phyloP scores from a whole-genome alignment of 2,113 vertebrate species.

The Grammomys surdaster region DNA sequence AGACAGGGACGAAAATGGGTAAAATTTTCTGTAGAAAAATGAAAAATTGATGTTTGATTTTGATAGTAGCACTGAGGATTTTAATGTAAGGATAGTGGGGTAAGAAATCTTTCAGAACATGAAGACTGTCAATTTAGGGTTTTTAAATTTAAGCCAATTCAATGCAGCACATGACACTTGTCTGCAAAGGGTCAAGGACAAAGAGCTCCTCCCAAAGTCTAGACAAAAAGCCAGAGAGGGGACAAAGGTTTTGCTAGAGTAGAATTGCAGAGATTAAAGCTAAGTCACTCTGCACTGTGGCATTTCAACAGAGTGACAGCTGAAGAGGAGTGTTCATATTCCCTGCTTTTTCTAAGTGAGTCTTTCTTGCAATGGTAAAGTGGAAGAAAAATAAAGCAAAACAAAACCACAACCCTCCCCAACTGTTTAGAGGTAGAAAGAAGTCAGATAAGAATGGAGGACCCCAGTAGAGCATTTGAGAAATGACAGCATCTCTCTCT shows the following conservation, averaged over 20 bases:
- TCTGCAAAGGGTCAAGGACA: neutral
- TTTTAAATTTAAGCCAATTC: neutral
- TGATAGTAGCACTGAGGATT: neutral
- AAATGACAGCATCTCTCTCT: conserved; percentile 86
- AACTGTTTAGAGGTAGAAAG: conserved; percentile 72
- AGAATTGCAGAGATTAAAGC: conserved; percentile 2
- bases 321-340: neutral
- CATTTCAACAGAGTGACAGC: conserved; percentile 37
- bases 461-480: conserved; percentile 82
- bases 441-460: conserved; percentile 71
- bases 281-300: neutral
- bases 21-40: conserved; percentile 36
- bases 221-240: neutral
- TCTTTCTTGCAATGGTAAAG: conserved; percentile 1
- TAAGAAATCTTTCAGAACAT: conserved; percentile 16
- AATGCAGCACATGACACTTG: neutral
- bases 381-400: neutral
- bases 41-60: conserved; percentile 41
- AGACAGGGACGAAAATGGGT: neutral
- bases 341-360: conserved; percentile 13
- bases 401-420: neutral
- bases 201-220: neutral
- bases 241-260: neutral
- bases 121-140: neutral
- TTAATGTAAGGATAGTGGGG: neutral